These are phyloP conservation scores for Syritta pipiens DNA, from an alignment of 2,888 invertebrate species.

Conservation along the genomic window DNA sequence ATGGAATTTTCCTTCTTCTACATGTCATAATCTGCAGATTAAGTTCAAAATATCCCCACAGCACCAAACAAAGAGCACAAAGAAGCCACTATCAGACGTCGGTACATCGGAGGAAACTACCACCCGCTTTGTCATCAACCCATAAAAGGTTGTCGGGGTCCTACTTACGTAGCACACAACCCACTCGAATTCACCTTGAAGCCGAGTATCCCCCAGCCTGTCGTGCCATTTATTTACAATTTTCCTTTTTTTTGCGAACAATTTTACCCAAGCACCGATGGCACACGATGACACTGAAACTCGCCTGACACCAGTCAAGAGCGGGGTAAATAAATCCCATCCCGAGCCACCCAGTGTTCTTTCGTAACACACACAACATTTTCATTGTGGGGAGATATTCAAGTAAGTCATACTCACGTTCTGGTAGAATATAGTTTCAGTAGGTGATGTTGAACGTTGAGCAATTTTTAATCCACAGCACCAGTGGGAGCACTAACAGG, in stretches of 20 bases:
- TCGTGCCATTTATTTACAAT: slow-evolving; percentile 52
- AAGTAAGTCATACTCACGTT: slow-evolving; percentile 49
- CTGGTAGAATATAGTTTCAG: slow-evolving; percentile 43
- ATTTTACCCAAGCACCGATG: slow-evolving; percentile 26
- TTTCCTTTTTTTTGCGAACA: slow-evolving; percentile 15
- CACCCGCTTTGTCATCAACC: not conserved
- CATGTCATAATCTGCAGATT: slow-evolving; percentile 6
- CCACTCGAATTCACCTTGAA: slow-evolving; percentile 47
- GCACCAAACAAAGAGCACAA: no score
- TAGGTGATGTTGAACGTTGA: slow-evolving; percentile 34
- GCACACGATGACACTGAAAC: slow-evolving; percentile 65
- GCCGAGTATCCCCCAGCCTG: slow-evolving; percentile 7
- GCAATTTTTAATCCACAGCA: slow-evolving; percentile 1
- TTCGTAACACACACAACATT: slow-evolving; percentile 6
- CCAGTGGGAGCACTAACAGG: not conserved
- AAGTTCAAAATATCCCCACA: slow-evolving; percentile 6
- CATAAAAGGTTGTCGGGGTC: no score
- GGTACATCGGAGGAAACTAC: not conserved
- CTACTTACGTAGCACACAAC: not conserved
- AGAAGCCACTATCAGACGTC: no score
- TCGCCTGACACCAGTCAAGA: slow-evolving; percentile 42
- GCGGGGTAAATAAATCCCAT: slow-evolving; percentile 18
- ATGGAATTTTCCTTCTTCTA: not conserved
- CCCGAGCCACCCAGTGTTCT: not conserved
- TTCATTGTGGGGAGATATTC: slow-evolving; percentile 18